A percentile compares a stretch with the other conserved stretches of the same genome.
Evolutionary conservation across 2,888 invertebrate species (phyloP).

Genomic region (Nycteola revayana): DNA sequence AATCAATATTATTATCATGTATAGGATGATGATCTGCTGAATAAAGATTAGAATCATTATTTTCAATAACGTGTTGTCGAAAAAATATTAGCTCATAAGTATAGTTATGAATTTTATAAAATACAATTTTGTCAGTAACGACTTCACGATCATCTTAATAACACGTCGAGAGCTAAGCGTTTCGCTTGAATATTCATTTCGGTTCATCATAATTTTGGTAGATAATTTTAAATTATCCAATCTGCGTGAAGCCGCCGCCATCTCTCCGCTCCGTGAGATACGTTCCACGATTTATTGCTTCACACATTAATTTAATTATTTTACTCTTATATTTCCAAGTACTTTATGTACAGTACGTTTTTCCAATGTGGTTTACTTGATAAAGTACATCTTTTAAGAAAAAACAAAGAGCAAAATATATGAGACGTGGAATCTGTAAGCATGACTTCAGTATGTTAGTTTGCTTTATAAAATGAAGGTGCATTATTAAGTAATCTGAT

Average conservation of each 20-base stretch:
- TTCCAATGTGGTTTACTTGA: constrained; percentile 14
- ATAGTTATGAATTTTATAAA: constrained; percentile 79
- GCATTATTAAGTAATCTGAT: constrained; percentile 49
- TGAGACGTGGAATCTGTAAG: constrained; percentile 6
- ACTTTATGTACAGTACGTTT: constrained; percentile 11
- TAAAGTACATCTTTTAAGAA: no score
- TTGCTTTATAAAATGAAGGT: constrained; percentile 21
- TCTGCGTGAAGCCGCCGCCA: constrained; percentile 45
- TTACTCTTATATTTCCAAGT: constrained; percentile 23
- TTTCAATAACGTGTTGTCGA: constrained; percentile 72
- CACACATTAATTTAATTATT: constrained; percentile 59
- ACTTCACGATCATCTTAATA: constrained; percentile 79
- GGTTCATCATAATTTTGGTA: constrained; percentile 75
- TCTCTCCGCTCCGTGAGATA: constrained; percentile 37
- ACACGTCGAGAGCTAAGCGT: constrained; percentile 69
- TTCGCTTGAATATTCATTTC: constrained; percentile 80
- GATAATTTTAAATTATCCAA: constrained; percentile 77
- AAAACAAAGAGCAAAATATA: no score
- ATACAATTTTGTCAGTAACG: constrained; percentile 78
- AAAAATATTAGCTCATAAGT: constrained; percentile 78
- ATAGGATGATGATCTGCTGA: constrained; percentile 19
- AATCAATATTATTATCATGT: constrained; percentile 38
- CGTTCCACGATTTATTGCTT: constrained; percentile 58
- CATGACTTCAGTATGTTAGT: constrained; percentile 29
- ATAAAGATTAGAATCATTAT: constrained; percentile 55